Base-by-base conservation (phyloP, 2,888 invertebrate species). In the Podabrus alpinus region DNA sequence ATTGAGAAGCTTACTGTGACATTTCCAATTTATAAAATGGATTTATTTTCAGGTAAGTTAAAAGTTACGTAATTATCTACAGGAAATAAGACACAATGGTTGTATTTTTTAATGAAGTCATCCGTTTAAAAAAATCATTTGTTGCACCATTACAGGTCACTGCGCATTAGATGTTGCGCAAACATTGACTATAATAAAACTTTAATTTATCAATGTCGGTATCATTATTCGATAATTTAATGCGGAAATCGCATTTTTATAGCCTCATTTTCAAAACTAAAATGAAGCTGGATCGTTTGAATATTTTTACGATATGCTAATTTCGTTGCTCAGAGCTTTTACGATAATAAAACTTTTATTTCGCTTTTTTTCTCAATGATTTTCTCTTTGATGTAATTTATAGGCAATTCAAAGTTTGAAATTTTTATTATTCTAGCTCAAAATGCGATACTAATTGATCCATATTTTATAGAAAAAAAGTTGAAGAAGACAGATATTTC, bases 71-170 rank as follows among this genome's bases (percentile, higher is more conserved):
- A 76, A 76, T 76, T 73, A 45, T 45, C 45, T 13, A 79, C 82
- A 81, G 82, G 82, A 82, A 80, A 76, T 79, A 79, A 81, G 69
- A 79, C 78, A 82, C 82, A 82, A 82, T 81, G 78, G 77, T 66
- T 77, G 71, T 71, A 81, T 81, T 82, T 82, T 81, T 79, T 80
- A 80, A 81, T 79, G 80, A 80, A 81, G 79, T 80, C 82, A 82
- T 81, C 81, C 82, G 82, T 82, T 80, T 80, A 81, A 81, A 79
- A 73, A 74, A 76, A 70, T 75, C 68, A 72, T 72, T 75, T 72
- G 70, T 73, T 61, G 61, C 61, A 64, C 21, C 78, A 79, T 74
- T 74, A 77, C 74, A 78, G 74, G 76, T 71, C 77, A 78, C 77
- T 81, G 80, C 80, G 78, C 80, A 82, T 76, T 76, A 70, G 70